Base-by-base conservation (phyloP, 1,140 invertebrate genomes). In the Aporrectodea caliginosa region DNA sequence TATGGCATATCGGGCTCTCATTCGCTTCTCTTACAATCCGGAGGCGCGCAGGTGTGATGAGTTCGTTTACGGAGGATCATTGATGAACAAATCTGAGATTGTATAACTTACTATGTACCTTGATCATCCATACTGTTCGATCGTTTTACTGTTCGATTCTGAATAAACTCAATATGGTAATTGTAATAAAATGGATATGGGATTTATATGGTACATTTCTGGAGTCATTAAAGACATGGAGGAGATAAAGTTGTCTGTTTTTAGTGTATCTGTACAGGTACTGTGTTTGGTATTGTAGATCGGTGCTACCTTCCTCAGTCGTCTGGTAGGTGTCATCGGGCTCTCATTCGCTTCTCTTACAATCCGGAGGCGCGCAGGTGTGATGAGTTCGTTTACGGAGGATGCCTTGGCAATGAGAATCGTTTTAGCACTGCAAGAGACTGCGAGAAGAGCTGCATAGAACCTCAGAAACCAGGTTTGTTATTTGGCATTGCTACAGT, bases 231-330 rank as follows among this genome's bases (percentile, higher is more conserved):
- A n/a, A n/a, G n/a, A n/a, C n/a, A n/a, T n/a, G n/a, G n/a, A n/a
- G n/a, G n/a, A n/a, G n/a, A n/a, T n/a, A n/a, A n/a, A n/a, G n/a
- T n/a, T n/a, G n/a, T n/a, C n/a, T n/a, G n/a, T n/a, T n/a, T n/a
- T n/a, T n/a, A n/a, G n/a, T n/a, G n/a, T n/a, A n/a, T n/a, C n/a
- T n/a, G n/a, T n/a, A n/a, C n/a, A n/a, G n/a, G n/a, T n/a, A n/a
- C n/a, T n/a, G n/a, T n/a, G n/a, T n/a, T n/a, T n/a, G n/a, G n/a
- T n/a, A n/a, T 70, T 79, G 1, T 27, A 79, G 58, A 80, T 22
- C 30, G 30, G 30, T 97, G 95, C 85, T 93, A 93, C 84, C 92
- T 94, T 84, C 90, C 91, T 72, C 90, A 91, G 83, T 92, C 93
- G 79, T 87, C 89, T 1, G 73, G 73, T 2, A 14, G 29, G 16